A percentile compares a stretch with the other conserved stretches of the same genome.
Evolutionary conservation across 2,888 invertebrate species (phyloP).

Genomic region (Eristalinus aeneus): DNA sequence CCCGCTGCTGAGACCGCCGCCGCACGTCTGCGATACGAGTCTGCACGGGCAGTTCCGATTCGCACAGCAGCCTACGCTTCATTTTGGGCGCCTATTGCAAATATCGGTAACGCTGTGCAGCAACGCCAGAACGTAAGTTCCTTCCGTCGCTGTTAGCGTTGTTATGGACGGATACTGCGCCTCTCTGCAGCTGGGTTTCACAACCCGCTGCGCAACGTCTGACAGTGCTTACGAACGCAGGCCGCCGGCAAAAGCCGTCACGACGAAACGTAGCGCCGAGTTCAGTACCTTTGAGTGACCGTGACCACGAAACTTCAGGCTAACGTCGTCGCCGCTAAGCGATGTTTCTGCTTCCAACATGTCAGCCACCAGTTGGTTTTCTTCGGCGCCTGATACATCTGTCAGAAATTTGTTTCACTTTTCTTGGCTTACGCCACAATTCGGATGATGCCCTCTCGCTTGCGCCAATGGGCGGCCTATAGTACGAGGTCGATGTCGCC

Average conservation of each 20-base stretch:
- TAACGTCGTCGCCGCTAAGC: background rate
- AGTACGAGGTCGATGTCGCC: background rate
- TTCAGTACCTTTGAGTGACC: constrained; percentile 22
- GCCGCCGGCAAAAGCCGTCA: background rate
- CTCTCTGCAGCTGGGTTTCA: background rate
- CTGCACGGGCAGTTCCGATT: background rate
- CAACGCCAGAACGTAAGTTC: constrained; percentile 69
- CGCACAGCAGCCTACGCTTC: background rate
- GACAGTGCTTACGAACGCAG: background rate
- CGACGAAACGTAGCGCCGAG: background rate
- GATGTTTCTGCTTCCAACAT: constrained; percentile 5
- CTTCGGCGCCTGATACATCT: constrained; percentile 72
- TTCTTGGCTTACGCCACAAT: constrained; percentile 73
- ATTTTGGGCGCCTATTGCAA: constrained; percentile 76
- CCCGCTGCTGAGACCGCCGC: background rate
- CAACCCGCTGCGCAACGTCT: constrained; percentile 4
- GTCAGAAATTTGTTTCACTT: constrained; percentile 78
- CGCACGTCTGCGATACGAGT: constrained; percentile 14
- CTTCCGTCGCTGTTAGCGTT: constrained; percentile 18
- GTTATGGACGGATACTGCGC: background rate
- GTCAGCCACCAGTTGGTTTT: constrained; percentile 11
- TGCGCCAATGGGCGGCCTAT: constrained; percentile 4
- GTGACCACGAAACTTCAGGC: constrained; percentile 38
- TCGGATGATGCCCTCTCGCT: constrained; percentile 52
- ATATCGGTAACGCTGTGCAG: constrained; percentile 80